These are phyloP conservation scores for Prorops nasuta DNA, from an alignment of 1,140 invertebrate species.

Conservation along the genomic window DNA sequence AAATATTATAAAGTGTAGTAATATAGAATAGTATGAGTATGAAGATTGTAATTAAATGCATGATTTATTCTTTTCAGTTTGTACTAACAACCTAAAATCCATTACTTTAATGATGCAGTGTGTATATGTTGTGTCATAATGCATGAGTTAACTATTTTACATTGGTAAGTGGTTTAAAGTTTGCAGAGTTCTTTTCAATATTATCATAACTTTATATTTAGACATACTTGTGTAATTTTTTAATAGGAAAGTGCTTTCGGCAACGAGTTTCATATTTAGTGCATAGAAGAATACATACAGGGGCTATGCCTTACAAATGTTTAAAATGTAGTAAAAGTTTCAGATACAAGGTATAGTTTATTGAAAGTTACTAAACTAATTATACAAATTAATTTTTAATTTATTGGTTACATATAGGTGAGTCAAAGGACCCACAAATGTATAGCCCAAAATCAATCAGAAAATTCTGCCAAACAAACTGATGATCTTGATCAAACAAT, in stretches of 20 bases:
- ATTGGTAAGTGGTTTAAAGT: not conserved
- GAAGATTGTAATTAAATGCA: slow-evolving; percentile 9
- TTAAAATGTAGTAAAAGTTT: slow-evolving; percentile 78
- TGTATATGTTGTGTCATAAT: slow-evolving; percentile 21
- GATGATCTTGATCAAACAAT: slow-evolving; percentile 56
- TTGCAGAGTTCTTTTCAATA: no score
- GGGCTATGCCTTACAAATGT: slow-evolving; percentile 81
- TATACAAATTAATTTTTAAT: not conserved
- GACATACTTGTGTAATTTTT: slow-evolving; percentile 20
- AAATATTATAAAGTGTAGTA: slow-evolving; percentile 2
- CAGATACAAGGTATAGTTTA: slow-evolving; percentile 82
- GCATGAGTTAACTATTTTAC: slow-evolving; percentile 20
- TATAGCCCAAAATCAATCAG: slow-evolving; percentile 61
- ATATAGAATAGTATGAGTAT: slow-evolving; percentile 1
- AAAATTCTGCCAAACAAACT: slow-evolving; percentile 55
- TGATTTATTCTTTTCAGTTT: slow-evolving; percentile 30
- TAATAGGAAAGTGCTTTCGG: slow-evolving; percentile 79
- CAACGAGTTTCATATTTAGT: slow-evolving; percentile 84
- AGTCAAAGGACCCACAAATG: slow-evolving; percentile 81
- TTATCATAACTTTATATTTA: no score
- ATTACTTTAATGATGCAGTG: slow-evolving; percentile 22
- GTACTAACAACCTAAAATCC: slow-evolving; percentile 32
- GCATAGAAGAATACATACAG: slow-evolving; percentile 80
- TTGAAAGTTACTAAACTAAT: no score
- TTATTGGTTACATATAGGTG: slow-evolving; percentile 54